Percentiles rank a stretch among this genome's conserved stretches.
phyloP scores from a whole-genome alignment of 2,888 invertebrate genomes.

The Orgyia antiqua region DNA sequence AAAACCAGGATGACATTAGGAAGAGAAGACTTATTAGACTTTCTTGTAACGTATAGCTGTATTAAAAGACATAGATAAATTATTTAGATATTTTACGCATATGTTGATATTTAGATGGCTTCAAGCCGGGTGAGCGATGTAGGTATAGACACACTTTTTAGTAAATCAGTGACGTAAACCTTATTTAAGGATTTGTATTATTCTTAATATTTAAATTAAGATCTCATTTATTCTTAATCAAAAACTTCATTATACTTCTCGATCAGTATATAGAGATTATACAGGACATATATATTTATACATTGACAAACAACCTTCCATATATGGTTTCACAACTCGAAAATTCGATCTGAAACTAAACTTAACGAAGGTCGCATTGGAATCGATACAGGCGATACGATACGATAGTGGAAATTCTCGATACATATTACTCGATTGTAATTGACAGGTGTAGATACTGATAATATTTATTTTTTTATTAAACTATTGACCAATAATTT shows the following conservation, averaged over 20 bases:
- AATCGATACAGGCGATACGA: slow-evolving; percentile 16
- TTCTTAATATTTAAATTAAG: no score
- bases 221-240: background rate
- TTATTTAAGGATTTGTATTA: no score
- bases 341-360: slow-evolving; percentile 24
- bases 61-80: no score
- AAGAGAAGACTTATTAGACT: no score
- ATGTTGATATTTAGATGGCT: no score
- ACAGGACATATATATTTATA: slow-evolving; percentile 6
- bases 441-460: slow-evolving; percentile 26
- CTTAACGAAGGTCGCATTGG: slow-evolving; percentile 32
- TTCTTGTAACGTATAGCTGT: no score
- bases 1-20: no score
- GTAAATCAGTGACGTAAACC: no score
- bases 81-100: no score
- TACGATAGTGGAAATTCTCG: slow-evolving; percentile 27
- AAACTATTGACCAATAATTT: slow-evolving; percentile 13
- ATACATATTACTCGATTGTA: slow-evolving; percentile 18
- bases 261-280: slow-evolving; percentile 8
- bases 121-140: no score
- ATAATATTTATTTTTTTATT: slow-evolving; percentile 10
- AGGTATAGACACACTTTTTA: no score
- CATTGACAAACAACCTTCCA: slow-evolving; percentile 31
- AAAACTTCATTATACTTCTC: slow-evolving; percentile 5
- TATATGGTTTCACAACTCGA: slow-evolving; percentile 38